phyloP scores from a whole-genome alignment of 2,888 invertebrate species.

The Crematogaster levior region DNA sequence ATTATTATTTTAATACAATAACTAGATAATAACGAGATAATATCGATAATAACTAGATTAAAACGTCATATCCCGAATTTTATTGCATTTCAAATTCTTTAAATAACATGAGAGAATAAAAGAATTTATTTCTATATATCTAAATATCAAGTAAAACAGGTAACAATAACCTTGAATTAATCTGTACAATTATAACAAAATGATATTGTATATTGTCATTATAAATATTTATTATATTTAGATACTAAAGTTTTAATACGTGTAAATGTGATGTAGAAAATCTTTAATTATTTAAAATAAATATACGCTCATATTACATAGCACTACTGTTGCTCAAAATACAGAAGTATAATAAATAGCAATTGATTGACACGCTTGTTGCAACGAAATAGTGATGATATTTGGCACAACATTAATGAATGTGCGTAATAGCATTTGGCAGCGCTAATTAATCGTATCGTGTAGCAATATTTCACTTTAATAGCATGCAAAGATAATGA shows the following conservation, averaged over 20 bases:
- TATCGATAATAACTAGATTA: not conserved
- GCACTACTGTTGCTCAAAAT: not conserved
- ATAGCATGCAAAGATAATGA: not conserved
- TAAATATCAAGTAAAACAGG: not conserved
- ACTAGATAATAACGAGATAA: too few relatives aligned
- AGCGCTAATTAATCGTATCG: not conserved
- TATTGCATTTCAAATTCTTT: not conserved
- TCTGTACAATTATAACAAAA: not conserved
- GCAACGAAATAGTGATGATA: not conserved
- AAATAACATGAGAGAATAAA: not conserved
- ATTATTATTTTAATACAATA: conserved; percentile 1
- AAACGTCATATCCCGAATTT: not conserved
- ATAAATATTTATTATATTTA: not conserved
- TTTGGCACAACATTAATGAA: conserved; percentile 16
- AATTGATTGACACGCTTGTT: not conserved
- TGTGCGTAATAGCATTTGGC: conserved; percentile 9
- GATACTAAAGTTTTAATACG: not conserved
- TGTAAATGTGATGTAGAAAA: not conserved
- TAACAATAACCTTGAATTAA: not conserved
- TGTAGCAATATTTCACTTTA: not conserved
- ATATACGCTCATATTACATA: not conserved
- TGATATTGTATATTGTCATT: not conserved
- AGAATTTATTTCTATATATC: not conserved
- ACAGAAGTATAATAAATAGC: not conserved
- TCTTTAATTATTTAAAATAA: not conserved